A percentile compares a stretch with the other conserved stretches of the same genome.
phyloP scores from a whole-genome alignment of 2,888 invertebrate genomes.

The Harpalus rufipes region DNA sequence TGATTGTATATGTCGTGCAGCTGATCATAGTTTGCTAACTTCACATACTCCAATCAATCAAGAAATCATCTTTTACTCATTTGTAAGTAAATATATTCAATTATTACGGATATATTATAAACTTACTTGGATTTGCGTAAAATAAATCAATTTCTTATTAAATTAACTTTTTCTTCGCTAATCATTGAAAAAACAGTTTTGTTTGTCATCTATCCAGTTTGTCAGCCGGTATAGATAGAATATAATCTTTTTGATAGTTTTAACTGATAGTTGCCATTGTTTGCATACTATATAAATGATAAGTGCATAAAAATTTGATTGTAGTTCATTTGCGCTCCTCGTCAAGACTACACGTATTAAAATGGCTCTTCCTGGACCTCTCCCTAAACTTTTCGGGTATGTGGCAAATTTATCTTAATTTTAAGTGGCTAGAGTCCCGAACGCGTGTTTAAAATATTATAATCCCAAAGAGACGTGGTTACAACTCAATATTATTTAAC shows the following conservation, averaged over 20 bases:
- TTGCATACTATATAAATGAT: conserved; percentile 17
- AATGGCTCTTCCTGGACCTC: conserved; percentile 76
- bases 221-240: background rate
- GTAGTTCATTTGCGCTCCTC: conserved; percentile 19
- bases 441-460: too few species aligned
- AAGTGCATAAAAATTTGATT: conserved; percentile 31
- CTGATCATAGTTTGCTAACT: conserved; percentile 18
- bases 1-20: background rate
- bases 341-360: background rate
- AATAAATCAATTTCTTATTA: background rate
- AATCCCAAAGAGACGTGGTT: too few species aligned
- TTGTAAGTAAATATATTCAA: background rate
- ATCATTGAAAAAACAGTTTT: background rate
- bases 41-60: background rate
- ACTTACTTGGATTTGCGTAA: background rate
- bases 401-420: conserved; percentile 3
- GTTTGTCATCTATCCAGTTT: background rate
- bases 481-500: too few species aligned
- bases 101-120: background rate
- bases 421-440: too few species aligned
- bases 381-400: conserved; percentile 75
- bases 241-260: background rate
- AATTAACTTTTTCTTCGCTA: background rate
- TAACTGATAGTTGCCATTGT: background rate
- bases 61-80: background rate